These are phyloP conservation scores for mouse (Mus musculus) DNA, from an alignment of 2,113 vertebrate species.

Conservation along the genomic window GRCm39 chrX:46819501-46820000, in stretches of 20 bases:
- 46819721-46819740: background rate
- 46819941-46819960: background rate
- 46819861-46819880: background rate
- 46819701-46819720: too few relatives aligned
- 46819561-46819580: too few relatives aligned
- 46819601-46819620: too few relatives aligned
- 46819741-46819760: conserved; percentile 1
- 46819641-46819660: too few relatives aligned
- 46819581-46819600: too few relatives aligned
- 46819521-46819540: too few relatives aligned
- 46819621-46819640: too few relatives aligned
- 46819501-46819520: too few relatives aligned
- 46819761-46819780: background rate
- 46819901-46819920: background rate
- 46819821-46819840: background rate
- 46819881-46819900: background rate
- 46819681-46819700: too few relatives aligned
- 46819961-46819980: background rate
- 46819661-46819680: too few relatives aligned
- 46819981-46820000: background rate
- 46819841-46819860: background rate
- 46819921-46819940: background rate
- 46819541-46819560: too few relatives aligned
- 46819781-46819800: background rate
- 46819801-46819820: background rate